Conservation (phyloP, 1,140 invertebrate genomes). For the Tetraneura akinire region DNA sequence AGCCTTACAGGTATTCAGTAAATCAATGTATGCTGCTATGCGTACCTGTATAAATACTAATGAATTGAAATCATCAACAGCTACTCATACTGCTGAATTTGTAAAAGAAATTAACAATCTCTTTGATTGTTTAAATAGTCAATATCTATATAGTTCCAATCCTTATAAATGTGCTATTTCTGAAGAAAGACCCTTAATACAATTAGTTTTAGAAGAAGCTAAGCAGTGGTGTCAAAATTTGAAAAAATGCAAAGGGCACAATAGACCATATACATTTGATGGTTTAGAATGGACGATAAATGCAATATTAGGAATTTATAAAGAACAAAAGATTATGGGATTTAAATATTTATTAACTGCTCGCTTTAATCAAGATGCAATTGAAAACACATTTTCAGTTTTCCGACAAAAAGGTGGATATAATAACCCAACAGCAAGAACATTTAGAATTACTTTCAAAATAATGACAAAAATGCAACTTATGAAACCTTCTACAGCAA, state of each 20-base stretch:
- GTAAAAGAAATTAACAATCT: background rate
- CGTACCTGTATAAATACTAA: background rate
- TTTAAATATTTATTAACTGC: background rate
- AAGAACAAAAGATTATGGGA: background rate
- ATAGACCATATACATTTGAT: background rate
- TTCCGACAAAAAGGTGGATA: constrained; percentile 1
- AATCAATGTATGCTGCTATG: constrained; percentile 4
- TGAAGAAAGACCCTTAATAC: background rate
- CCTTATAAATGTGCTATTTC: constrained; percentile 9
- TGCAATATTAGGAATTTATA: background rate
- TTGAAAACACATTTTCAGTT: constrained; percentile 29
- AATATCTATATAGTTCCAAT: constrained; percentile 5
- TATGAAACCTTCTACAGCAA: background rate
- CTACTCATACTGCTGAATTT: background rate
- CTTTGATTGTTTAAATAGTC: constrained; percentile 2
- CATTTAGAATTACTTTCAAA: background rate
- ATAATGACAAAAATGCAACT: background rate
- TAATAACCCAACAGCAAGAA: constrained; percentile 10
- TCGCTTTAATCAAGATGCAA: background rate
- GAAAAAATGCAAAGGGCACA: background rate
- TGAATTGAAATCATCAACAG: background rate
- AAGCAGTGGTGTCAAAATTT: background rate
- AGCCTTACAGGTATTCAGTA: background rate
- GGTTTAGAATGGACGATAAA: background rate
- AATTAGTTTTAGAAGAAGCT: background rate